These are phyloP conservation scores for Tenthredo distinguenda DNA, from an alignment of 2,888 invertebrate genomes.

Conservation along the genomic window DNA sequence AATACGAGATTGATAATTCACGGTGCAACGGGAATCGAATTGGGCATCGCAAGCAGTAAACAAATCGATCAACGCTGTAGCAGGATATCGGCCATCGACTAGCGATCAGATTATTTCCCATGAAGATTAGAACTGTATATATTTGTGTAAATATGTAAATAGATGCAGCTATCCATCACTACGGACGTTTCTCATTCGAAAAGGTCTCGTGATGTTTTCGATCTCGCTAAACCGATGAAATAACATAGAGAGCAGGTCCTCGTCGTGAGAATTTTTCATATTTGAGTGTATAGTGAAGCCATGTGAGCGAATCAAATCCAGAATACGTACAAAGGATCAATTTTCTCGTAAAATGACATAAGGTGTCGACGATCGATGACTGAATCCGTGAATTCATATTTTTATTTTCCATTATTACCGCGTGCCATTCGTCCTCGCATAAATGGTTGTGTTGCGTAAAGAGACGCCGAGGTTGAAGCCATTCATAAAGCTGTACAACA, in stretches of 20 bases:
- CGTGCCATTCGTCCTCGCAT: neutral
- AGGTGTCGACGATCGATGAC: neutral
- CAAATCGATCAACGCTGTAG: neutral
- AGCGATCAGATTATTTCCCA: neutral
- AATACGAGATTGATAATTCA: neutral
- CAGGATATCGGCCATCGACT: neutral
- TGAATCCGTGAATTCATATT: neutral
- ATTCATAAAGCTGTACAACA: slow-evolving; percentile 15
- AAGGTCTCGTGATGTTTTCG: neutral
- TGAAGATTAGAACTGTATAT: neutral
- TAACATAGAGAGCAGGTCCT: neutral
- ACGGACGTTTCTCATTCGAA: neutral
- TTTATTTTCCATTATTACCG: neutral
- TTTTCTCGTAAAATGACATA: neutral
- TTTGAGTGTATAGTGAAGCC: neutral
- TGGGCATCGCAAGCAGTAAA: neutral
- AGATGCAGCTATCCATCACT: neutral
- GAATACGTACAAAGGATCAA: neutral
- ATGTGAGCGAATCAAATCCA: neutral
- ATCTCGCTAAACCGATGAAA: neutral
- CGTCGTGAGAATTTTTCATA: neutral
- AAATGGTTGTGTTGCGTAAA: neutral
- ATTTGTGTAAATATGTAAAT: neutral
- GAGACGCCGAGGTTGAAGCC: neutral
- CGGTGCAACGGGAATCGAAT: neutral